Evolutionary conservation across 2,797 vertebrate species (phyloP).

Genomic region (Cuniculus paca): DNA sequence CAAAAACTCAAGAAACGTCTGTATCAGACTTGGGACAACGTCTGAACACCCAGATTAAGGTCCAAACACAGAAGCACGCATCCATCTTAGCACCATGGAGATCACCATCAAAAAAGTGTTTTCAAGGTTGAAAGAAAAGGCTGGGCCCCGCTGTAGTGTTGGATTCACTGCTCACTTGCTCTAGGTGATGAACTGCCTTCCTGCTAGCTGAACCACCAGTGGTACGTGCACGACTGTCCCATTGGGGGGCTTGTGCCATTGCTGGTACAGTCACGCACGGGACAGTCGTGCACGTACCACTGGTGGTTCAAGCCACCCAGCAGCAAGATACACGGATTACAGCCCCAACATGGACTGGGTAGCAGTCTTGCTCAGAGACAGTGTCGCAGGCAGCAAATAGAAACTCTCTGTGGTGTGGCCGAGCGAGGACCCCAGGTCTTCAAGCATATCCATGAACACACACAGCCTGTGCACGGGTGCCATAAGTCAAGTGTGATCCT

Average conservation of each 20-base stretch:
- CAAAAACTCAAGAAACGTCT: background rate
- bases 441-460: background rate
- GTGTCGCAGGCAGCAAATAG: background rate
- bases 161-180: background rate
- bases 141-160: background rate
- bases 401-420: background rate
- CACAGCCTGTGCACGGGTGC: background rate
- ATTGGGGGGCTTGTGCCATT: background rate
- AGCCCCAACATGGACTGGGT: background rate
- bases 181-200: background rate
- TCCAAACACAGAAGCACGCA: background rate
- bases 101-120: background rate
- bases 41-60: background rate
- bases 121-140: background rate
- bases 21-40: background rate
- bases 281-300: background rate
- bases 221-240: background rate
- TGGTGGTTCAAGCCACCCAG: background rate
- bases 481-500: background rate
- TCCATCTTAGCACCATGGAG: background rate
- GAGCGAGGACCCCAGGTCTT: background rate
- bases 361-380: background rate
- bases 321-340: background rate
- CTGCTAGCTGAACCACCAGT: background rate
- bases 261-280: background rate